These are phyloP conservation scores for Pollenia griseotomentosa DNA, from an alignment of 2,888 invertebrate species.

Conservation along the genomic window DNA sequence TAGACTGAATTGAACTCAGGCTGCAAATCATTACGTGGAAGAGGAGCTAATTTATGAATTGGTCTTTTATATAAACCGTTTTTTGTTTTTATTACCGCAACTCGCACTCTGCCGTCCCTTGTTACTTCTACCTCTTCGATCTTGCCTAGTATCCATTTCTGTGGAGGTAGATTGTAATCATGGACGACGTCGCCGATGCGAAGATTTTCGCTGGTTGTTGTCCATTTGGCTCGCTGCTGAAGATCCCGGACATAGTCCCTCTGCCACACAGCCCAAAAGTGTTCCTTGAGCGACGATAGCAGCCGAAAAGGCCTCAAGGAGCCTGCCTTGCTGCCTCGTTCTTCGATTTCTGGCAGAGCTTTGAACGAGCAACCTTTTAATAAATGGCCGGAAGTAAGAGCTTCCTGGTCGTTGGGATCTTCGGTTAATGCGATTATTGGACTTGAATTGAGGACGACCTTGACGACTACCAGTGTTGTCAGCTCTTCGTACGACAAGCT, in stretches of 20 bases:
- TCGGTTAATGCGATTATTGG: conserved; percentile 62
- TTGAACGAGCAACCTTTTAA: conserved; percentile 38
- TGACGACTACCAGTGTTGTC: conserved; percentile 60
- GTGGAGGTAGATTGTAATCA: neutral
- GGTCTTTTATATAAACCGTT: conserved; percentile 57
- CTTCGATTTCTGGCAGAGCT: conserved; percentile 48
- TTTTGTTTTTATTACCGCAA: conserved; percentile 55
- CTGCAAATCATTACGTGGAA: conserved; percentile 11
- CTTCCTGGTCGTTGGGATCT: conserved; percentile 69
- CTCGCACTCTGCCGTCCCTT: conserved; percentile 47
- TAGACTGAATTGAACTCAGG: neutral
- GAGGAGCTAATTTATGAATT: conserved; percentile 23
- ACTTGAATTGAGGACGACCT: conserved; percentile 72
- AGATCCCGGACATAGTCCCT: conserved; percentile 32
- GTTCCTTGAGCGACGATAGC: conserved; percentile 36
- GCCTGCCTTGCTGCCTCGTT: conserved; percentile 1
- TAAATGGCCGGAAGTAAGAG: conserved; percentile 67
- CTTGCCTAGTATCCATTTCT: conserved; percentile 4
- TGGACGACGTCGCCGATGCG: conserved; percentile 6
- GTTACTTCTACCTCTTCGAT: neutral
- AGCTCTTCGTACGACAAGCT: conserved; percentile 6
- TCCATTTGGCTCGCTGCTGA: conserved; percentile 32
- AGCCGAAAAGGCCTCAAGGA: conserved; percentile 25
- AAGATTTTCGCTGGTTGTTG: neutral
- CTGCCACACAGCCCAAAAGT: conserved; percentile 47